Evolutionary conservation across 2,888 invertebrate species (phyloP), one percentile per base, ranked within the genome.

Genomic region (Siphlonurus alternatus): DNA sequence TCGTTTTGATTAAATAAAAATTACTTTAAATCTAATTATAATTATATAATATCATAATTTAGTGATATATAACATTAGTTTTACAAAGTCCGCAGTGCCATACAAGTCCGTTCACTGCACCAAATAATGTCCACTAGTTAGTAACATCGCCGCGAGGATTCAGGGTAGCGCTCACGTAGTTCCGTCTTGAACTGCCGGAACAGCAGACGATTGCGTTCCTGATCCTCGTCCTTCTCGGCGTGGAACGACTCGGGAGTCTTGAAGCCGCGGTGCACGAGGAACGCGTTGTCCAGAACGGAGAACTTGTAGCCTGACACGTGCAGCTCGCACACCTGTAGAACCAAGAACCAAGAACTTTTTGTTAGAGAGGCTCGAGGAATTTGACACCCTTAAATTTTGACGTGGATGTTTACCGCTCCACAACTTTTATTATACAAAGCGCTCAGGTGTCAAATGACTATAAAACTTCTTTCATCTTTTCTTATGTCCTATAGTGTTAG

Each of bases 251-350:
- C 69, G 1, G 72, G 64, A 7, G 74, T 74, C 71, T 81, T 81
- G 70, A 78, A 77, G n/a, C 81, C 81, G 61, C 71, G 71, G 70
- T 81, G 81, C 10, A 81, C 72, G 15, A 81, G 71, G 71, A 81
- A 81, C 1, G 78, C 80, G 68, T 77, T 77, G 73, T 79, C 77
- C 61, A 81, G 72, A 23, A 81, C 79, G 3, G 77, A 74, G 70
- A 81, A 81, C 67, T 75, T 74, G 72, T 75, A 80, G 22, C 81
- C 81, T 25, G 78, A 77, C 53, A 81, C 74, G 69, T 80, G 78
- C 25, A 80, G 74, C 71, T 81, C 81, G 72, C 81, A 81, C 1
- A 79, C 76, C 79, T 80, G 71, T 19, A 72, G 72, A n/a, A n/a
- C n/a, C n/a, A n/a, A 15, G n/a, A 51, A 51, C n/a, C n/a, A 15